Evolutionary conservation across 2,797 vertebrate genomes (phyloP), one percentile per base, ranked within the genome.

Genomic region (Cyclopterus lumpus): DNA sequence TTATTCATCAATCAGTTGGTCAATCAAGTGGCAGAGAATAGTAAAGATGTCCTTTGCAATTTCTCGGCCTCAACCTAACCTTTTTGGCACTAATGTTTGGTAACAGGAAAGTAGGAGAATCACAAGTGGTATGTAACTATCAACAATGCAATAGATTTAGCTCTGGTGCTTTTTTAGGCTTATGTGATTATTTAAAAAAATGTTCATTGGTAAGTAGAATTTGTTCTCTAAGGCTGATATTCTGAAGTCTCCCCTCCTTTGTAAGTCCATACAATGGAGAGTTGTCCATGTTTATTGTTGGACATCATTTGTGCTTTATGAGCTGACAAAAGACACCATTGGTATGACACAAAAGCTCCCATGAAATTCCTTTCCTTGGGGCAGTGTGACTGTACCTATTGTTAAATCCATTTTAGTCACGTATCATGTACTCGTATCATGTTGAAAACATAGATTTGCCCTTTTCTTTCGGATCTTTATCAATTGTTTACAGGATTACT

Each of bases 311-410:
- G 11, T 26, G 20, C 8, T 34, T 55, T n/a, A 42, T 48, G 1
- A 73, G 2, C 30, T 18, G 42, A 36, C 30, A 65, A 65, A 58
- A 64, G 67, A 70, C 49, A 71, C 44, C 5, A 3, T 2, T 38
- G 42, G 2, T 9, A 73, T 40, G 28, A 32, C 22, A 36, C 57
- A 55, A 48, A 32, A 55, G 8, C 22, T 64, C 38, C 7, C 58
- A 46, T 64, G 26, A 49, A 34, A 63, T 82, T 78, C 34, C 69
- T 58, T 16, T 51, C 64, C 68, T 73, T 32, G 0, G 42, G 74
- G 71, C 67, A 67, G 20, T 63, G 44, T 76, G 67, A 79, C 60
- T 75, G 44, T 1, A 36, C 62, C 67, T 57, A 64, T 82, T 86
- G 74, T 80, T 69, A 28, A 67, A 64, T 80, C 58, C 28, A 49